These are phyloP conservation scores for Chaetogeoica ovagalla DNA, from an alignment of 2,888 invertebrate species.

Conservation along the genomic window DNA sequence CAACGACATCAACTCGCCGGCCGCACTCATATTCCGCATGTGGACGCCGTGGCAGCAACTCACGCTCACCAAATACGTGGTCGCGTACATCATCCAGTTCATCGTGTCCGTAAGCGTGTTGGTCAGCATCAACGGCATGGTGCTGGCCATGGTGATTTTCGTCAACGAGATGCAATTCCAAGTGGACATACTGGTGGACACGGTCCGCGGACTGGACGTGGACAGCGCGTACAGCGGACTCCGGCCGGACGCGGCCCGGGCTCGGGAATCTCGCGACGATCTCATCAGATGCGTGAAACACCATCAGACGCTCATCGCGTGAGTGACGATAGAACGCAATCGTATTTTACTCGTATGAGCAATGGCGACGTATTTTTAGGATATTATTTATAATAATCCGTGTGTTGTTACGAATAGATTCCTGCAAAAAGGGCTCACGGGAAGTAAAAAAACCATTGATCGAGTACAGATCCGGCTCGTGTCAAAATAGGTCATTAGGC, in stretches of 20 bases:
- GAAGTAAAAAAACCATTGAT: too few species aligned
- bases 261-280: not conserved
- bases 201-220: not conserved
- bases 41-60: slow-evolving; percentile 34
- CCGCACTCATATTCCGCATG: slow-evolving; percentile 38
- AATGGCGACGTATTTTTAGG: too few species aligned
- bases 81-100: slow-evolving; percentile 18
- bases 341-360: not conserved
- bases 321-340: not conserved
- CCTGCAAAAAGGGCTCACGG: too few species aligned
- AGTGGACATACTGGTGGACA: not conserved
- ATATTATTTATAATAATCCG: too few species aligned
- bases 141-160: slow-evolving; percentile 32
- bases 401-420: too few species aligned
- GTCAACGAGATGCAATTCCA: slow-evolving; percentile 32
- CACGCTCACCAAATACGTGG: slow-evolving; percentile 1
- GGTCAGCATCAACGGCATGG: slow-evolving; percentile 26
- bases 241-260: not conserved
- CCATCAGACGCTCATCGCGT: slow-evolving; percentile 37
- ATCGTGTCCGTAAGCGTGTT: slow-evolving; percentile 8
- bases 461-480: too few species aligned
- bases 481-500: too few species aligned
- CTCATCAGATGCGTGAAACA: slow-evolving; percentile 28
- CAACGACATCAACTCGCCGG: slow-evolving; percentile 18
- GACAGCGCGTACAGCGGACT: not conserved